A percentile compares a stretch with the other conserved stretches of the same genome.
Conservation (phyloP, 2,888 invertebrate genomes). For the Aporophyla nigra region DNA sequence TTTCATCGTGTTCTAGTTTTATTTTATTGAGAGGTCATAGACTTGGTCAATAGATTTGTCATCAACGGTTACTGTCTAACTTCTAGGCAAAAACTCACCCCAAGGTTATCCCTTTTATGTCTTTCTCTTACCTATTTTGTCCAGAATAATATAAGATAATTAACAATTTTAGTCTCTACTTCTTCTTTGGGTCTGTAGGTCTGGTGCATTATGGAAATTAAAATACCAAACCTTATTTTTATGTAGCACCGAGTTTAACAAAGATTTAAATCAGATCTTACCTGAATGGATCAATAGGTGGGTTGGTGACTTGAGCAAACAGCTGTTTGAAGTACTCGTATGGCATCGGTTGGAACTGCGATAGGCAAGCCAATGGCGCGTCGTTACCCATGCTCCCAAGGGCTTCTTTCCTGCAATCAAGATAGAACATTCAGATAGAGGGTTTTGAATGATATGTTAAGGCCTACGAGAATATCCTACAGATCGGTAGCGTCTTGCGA, state of each 20-base stretch:
- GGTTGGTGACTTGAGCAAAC: conserved; percentile 99
- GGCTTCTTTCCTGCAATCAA: conserved; percentile 96
- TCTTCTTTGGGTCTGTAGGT: too few relatives aligned
- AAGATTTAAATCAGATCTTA: conserved; percentile 58
- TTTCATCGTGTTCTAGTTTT: not conserved
- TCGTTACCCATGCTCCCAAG: conserved; percentile 99
- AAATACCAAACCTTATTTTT: not conserved
- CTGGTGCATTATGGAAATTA: not conserved
- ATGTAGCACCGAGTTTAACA: not conserved
- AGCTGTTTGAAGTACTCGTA: conserved; percentile 99
- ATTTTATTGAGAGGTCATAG: not conserved
- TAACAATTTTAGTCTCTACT: too few relatives aligned
- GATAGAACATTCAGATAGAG: not conserved
- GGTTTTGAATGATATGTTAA: not conserved
- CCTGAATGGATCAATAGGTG: conserved; percentile 99
- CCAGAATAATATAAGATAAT: too few relatives aligned
- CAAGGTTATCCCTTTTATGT: too few relatives aligned
- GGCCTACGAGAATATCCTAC: too few relatives aligned
- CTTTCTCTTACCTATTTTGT: too few relatives aligned
- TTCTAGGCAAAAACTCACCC: too few relatives aligned
- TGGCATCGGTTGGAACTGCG: conserved; percentile 97
- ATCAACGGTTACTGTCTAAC: not conserved
- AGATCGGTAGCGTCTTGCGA: too few relatives aligned
- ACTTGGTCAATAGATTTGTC: not conserved
- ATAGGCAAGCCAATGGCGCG: conserved; percentile 98